These are phyloP conservation scores for Sula dactylatra DNA, from an alignment of 2,113 vertebrate species.

Conservation along the genomic window DNA sequence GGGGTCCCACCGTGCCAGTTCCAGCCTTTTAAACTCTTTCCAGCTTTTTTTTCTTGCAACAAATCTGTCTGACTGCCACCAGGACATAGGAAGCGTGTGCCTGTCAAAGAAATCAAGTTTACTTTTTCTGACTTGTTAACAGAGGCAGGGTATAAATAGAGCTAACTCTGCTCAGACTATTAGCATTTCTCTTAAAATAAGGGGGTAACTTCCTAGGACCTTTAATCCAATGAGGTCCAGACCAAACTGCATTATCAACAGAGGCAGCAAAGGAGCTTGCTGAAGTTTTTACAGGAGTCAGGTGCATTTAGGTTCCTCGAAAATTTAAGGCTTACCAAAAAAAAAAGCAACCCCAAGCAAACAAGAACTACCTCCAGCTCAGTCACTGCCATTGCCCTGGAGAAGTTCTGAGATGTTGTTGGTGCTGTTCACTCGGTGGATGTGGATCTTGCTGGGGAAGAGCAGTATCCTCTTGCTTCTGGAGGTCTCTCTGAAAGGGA, in stretches of 20 bases:
- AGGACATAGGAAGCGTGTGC: conserved; percentile 81
- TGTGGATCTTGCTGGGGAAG: conserved; percentile 80
- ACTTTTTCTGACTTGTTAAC: conserved; percentile 77
- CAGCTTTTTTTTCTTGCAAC: conserved; percentile 81
- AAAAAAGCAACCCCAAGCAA: not conserved
- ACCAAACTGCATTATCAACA: conserved; percentile 40
- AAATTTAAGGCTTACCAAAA: not conserved
- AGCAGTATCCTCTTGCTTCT: conserved; percentile 73
- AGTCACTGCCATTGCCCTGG: not conserved
- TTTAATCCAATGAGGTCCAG: conserved; percentile 69
- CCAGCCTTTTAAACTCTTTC: conserved; percentile 87
- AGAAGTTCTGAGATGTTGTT: conserved; percentile 77
- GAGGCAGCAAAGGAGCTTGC: conserved; percentile 43
- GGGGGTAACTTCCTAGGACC: conserved; percentile 68
- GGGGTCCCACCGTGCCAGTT: conserved; percentile 87
- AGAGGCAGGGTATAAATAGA: conserved; percentile 81
- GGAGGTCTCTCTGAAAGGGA: conserved; percentile 64
- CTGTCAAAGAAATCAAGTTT: conserved; percentile 79
- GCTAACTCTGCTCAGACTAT: conserved; percentile 71
- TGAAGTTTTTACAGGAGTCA: conserved; percentile 49
- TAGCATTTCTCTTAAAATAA: conserved; percentile 73
- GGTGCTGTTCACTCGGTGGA: conserved; percentile 75
- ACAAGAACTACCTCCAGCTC: conserved; percentile 2
- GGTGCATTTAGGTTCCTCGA: conserved; percentile 43
- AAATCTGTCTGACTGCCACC: conserved; percentile 83